Evolutionary conservation across 2,888 invertebrate species (phyloP).

Genomic region (Lasius fuliginosus): DNA sequence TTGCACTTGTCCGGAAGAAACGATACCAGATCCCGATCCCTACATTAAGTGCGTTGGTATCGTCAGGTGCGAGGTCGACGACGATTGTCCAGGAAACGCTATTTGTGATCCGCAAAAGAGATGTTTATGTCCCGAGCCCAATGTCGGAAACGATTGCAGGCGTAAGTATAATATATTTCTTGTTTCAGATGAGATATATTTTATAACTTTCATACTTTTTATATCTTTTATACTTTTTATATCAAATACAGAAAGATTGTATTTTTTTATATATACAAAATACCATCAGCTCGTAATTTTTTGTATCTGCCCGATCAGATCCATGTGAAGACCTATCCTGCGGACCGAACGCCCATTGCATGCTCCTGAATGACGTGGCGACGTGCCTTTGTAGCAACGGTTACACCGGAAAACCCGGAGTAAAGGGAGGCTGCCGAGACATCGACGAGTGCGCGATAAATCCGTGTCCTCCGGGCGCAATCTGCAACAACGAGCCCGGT

Average conservation of each 20-base stretch:
- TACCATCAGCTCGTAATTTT: neutral
- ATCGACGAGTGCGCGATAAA: slow-evolving; percentile 95
- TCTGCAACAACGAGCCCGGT: slow-evolving; percentile 96
- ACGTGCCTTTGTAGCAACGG: slow-evolving; percentile 95
- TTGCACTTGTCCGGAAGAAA: slow-evolving; percentile 94
- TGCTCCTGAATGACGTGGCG: slow-evolving; percentile 93
- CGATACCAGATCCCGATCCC: slow-evolving; percentile 94
- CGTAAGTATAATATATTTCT: slow-evolving; percentile 88
- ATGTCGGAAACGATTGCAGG: slow-evolving; percentile 96
- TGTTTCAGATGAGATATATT: neutral
- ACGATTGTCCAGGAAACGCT: slow-evolving; percentile 96
- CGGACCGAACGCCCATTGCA: slow-evolving; percentile 95
- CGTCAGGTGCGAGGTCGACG: slow-evolving; percentile 91
- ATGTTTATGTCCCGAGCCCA: slow-evolving; percentile 96
- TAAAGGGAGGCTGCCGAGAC: slow-evolving; percentile 92
- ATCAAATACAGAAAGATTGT: slow-evolving; percentile 17
- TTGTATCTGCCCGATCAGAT: slow-evolving; percentile 87
- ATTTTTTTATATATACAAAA: slow-evolving; percentile 2
- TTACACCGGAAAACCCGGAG: slow-evolving; percentile 91
- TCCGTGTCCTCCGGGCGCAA: slow-evolving; percentile 94
- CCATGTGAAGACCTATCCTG: slow-evolving; percentile 95
- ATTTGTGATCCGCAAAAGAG: slow-evolving; percentile 92
- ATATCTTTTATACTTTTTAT: neutral
- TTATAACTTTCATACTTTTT: neutral
- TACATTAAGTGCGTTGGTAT: slow-evolving; percentile 93